Base-by-base conservation (phyloP, 2,888 invertebrate genomes). In the Choreutis nemorana region DNA sequence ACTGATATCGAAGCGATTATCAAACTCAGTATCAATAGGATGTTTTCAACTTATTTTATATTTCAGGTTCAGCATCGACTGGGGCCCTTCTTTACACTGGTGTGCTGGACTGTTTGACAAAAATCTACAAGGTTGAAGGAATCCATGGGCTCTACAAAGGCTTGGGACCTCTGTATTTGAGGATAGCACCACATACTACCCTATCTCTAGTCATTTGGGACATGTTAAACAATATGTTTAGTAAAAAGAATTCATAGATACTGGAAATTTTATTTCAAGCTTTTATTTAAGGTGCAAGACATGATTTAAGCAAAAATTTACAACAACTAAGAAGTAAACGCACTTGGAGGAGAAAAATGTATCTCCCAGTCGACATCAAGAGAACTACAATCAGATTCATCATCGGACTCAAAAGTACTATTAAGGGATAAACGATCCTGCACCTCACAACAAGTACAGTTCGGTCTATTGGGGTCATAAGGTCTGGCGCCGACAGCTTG, bases 171-270 rank as follows among this genome's bases (percentile, higher is more conserved):
- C 83, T 87, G 2, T 89, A 90, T 64, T 67, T 90, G 38, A 81
- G 91, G 39, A 81, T 89, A 46, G 90, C 89, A 2, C 91, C 91
- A 1, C 91, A 92, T 50, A 89, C 90, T 0, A 84, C 91, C 6
- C 59, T 91, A 1, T 88, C 87, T 34, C 73, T 92, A 28, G 84
- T 90, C 30, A 87, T 91, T 55, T 91, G 91, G 87, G 89, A 90
- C 42, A 56, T 66, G 58, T 41, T 78, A 3, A 77, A 77, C 35
- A 56, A 62, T 40, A 34, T 71, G 10, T 32, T 54, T 35, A 41
- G 59, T 53, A 66, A 60, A 60, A 45, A 45, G 20, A 54, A 47
- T 30, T 52, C 35, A 47, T 34, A 14, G 28, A 24, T 29, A 29
- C 15, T 13, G 10, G 14, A 9, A 27, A 28, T 32, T 15, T 37